Conservation (phyloP, 2,888 invertebrate genomes). For the Andrena dorsata region DNA sequence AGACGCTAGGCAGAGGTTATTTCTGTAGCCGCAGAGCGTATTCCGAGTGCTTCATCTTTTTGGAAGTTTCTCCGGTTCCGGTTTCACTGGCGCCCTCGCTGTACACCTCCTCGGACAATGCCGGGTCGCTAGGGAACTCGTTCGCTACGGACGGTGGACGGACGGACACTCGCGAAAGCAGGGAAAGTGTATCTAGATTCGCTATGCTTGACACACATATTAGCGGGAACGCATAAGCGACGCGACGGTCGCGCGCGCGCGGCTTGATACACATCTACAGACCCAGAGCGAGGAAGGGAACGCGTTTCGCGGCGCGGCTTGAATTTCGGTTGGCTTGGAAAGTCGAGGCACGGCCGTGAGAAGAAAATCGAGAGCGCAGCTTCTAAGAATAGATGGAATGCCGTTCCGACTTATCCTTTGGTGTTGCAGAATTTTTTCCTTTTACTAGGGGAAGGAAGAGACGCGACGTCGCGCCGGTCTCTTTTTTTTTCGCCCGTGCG, state of each 20-base stretch:
- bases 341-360: neutral
- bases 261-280: neutral
- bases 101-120: conserved; percentile 56
- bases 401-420: neutral
- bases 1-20: too few relatives aligned
- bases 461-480: too few relatives aligned
- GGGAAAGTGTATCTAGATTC: conserved; percentile 75
- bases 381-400: neutral
- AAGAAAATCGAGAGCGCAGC: neutral
- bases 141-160: conserved; percentile 48
- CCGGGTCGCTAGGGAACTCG: conserved; percentile 59
- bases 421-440: neutral
- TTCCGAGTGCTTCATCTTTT: conserved; percentile 49
- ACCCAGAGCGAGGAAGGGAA: neutral
- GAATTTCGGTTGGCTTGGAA: neutral
- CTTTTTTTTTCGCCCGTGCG: too few relatives aligned
- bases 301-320: neutral
- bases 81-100: conserved; percentile 55
- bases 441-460: neutral
- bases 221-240: conserved; percentile 36
- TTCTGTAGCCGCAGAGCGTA: neutral
- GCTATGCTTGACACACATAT: conserved; percentile 63
- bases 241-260: neutral
- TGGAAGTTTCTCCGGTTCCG: conserved; percentile 71
- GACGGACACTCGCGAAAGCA: conserved; percentile 72